Evolutionary conservation across 2,797 vertebrate species (phyloP).

Genomic region (Falco columbarius): DNA sequence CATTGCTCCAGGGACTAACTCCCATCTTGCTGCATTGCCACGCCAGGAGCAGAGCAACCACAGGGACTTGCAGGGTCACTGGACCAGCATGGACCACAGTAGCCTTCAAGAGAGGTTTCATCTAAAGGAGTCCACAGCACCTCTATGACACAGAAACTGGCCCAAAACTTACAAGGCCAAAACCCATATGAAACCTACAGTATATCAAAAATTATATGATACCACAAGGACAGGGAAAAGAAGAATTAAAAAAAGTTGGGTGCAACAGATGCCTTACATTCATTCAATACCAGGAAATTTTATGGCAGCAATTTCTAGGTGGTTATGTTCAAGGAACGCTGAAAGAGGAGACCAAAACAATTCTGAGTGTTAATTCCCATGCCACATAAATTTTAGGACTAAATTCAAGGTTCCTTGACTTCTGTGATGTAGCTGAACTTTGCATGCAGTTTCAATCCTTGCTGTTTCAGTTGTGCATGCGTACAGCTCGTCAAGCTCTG

Average conservation of each 20-base stretch:
- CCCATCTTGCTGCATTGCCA: fast-evolving
- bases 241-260: neutral
- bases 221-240: neutral
- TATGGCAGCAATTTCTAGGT: neutral
- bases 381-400: neutral
- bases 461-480: neutral
- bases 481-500: neutral
- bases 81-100: fast-evolving
- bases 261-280: neutral
- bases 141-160: neutral
- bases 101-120: neutral
- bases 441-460: neutral
- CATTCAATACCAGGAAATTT: neutral
- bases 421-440: neutral
- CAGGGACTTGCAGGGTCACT: neutral
- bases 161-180: neutral
- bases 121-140: neutral
- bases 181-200: neutral
- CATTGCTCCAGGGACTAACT: neutral
- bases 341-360: neutral
- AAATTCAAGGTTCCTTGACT: neutral
- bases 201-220: neutral
- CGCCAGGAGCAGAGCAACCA: neutral
- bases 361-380: neutral
- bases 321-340: neutral